Evolutionary conservation across 2,797 vertebrate species (phyloP), one percentile per base, ranked within the genome.

Genomic region (Aulostomus chinensis): DNA sequence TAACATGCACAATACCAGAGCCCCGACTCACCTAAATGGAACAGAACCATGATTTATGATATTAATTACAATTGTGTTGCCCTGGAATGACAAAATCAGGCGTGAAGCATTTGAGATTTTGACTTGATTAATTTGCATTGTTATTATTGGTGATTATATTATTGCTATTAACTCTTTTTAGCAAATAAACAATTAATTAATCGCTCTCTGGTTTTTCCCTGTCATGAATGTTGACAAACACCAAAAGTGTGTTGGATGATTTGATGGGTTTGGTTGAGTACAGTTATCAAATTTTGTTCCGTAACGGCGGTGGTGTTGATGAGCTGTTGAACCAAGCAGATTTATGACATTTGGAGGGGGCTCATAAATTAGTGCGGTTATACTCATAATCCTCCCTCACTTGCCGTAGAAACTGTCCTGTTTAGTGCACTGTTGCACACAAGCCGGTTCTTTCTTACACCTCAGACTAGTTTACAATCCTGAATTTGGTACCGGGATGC

Each of bases 361-460:
- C 37, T 77, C 58, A 63, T 83, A 83, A 83, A 81, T 87, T 68
- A 80, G 70, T 29, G 17, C 57, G 46, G 43, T 61, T 67, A 69
- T 74, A 59, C 64, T 61, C 41, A 40, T 26, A 52, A 57, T 64
- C 70, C 73, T 50, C 56, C 73, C 62, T 70, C 70, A 57, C 40
- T 52, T 7, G 12, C 65, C 50, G 33, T 43, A 64, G 41, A 46
- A 67, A 51, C 46, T 24, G 41, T 79, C 55, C 61, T 18, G 61
- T 51, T 81, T 59, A 48, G 65, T 39, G 59, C 58, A 56, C 58
- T 40, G 24, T 45, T 62, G 41, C 47, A 42, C 54, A 65, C 52
- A 66, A 73, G 69, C 76, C 70, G 61, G 51, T 58, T 64, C 62
- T 60, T 45, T 7, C 32, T 16, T 2, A 39, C 26, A 42, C 48